Base-by-base conservation (phyloP, 2,888 invertebrate genomes). In the Netelia fuscicornis region DNA sequence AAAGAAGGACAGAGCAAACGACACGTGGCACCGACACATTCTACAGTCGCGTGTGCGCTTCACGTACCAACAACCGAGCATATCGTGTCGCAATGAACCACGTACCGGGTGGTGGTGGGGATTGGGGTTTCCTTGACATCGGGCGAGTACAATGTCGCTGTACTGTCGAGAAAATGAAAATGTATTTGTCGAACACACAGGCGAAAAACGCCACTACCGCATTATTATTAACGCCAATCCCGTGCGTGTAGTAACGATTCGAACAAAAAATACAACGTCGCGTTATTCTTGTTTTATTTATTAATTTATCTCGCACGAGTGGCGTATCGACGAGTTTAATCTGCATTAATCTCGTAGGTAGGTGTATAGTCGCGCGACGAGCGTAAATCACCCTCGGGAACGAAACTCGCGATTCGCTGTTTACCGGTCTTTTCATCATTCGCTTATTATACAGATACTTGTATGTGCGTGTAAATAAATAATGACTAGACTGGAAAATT, bases 71-170 rank as follows among this genome's bases (percentile, higher is more conserved):
- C 30, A 5, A 5, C 6, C 30, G 30, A 30, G 65, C 37, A 23
- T 42, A 25, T 23, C 60, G 30, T 76, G 25, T 25, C 65, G 42
- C 44, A 65, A 56, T 64, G 23, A 30, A 11, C 13, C 44, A 85
- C 83, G 58, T 67, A 25, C 44, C 23, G 17, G 75, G 17, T 17
- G 84, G 75, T 78, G 85, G 80, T 84, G 81, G 85, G 86, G 90
- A 80, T 81, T 84, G 81, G 85, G 86, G 90, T 84, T 90, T 89
- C 91, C 90, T 91, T 91, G 90, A 90, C 89, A 89, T 91, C 90
- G 89, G 82, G 60, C 81, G 70, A 75, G 78, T 89, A 91, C 89
- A 89, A 90, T 90, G 89, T 90, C 85, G 56, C 78, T 83, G 75
- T 86, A 85, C 62, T 56, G 77, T 80, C 17, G 58, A 70, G 54